Evolutionary conservation across 2,797 vertebrate genomes (phyloP), one percentile per base, ranked within the genome.

Genomic region (Chelonia mydas): DNA sequence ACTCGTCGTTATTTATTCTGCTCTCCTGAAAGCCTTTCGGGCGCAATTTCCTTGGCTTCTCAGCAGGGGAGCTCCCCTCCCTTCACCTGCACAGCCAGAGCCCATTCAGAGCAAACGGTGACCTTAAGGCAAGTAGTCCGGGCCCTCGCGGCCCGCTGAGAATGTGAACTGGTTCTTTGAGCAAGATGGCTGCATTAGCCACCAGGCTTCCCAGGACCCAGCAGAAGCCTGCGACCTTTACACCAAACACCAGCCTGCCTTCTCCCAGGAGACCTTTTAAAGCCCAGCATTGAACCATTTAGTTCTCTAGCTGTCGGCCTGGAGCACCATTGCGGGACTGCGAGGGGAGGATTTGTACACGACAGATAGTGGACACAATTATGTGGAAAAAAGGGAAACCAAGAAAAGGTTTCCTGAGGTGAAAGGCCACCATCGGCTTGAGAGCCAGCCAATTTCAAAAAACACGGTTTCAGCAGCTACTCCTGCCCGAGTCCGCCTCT

Each of bases 241-340:
- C 13, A 54, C 25, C 25, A 54, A n/a, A 78, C 0, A 0, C 23
- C 45, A 53, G 19, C 6, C 37, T 4, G 7, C 6, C 6, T 77
- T 83, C 23, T 13, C 0, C 31, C 13, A 28, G 51, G 5, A 4
- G 80, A 74, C 37, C 21, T 5, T 61, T 82, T 77, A 92, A 25
- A 90, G 49, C 54, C 89, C 57, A 81, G 21, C 59, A n/a, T 0
- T 28, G 82, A 86, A 84, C 51, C 80, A 55, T 11, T 17, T 0
- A n/a, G n/a, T 0, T 0, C 21, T 81, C n/a, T 27, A 15, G 13
- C 23, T 47, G 3, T 11, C 0, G 0, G 11, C 27, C 84, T 6
- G 4, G 50, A 57, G 47, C 1, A 0, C 53, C 37, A 21, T 50
- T 23, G 5, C 28, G 74, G 15, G 45, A 47, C 59, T 83, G n/a